phyloP scores from a whole-genome alignment of 2,888 invertebrate genomes.

The Stenoptilia bipunctidactyla region DNA sequence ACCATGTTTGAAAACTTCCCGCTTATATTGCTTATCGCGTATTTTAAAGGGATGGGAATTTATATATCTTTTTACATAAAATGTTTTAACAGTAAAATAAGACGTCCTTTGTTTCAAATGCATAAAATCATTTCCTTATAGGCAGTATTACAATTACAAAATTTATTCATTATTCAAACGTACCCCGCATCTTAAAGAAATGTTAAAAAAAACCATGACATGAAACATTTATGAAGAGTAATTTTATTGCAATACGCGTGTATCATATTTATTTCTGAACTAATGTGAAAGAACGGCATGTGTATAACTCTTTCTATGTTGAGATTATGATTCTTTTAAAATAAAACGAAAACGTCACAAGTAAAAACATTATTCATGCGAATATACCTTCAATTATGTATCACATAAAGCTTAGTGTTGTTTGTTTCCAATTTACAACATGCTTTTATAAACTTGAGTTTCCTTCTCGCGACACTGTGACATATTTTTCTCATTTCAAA shows the following conservation, averaged over 20 bases:
- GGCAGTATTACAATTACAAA: no score
- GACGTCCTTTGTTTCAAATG: no score
- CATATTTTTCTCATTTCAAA: slow-evolving; percentile 66
- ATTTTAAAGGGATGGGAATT: no score
- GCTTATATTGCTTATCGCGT: no score
- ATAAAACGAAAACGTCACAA: neutral
- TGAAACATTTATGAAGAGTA: no score
- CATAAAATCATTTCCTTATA: no score
- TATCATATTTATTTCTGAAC: slow-evolving; percentile 18
- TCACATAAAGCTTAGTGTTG: neutral
- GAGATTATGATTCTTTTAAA: slow-evolving; percentile 52
- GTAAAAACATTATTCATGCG: neutral
- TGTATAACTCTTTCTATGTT: slow-evolving; percentile 44
- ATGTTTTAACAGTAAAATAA: no score
- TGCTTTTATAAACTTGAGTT: neutral
- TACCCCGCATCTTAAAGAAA: no score
- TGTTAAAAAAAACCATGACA: no score
- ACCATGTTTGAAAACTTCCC: no score
- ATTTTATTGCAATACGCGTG: neutral
- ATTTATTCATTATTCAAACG: no score
- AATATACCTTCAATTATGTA: neutral
- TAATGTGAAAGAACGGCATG: slow-evolving; percentile 55
- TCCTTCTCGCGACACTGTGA: slow-evolving; percentile 37
- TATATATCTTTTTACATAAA: no score
- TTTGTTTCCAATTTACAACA: neutral